phyloP scores from a whole-genome alignment of 2,113 vertebrate genomes.

The Apodemus sylvaticus region DNA sequence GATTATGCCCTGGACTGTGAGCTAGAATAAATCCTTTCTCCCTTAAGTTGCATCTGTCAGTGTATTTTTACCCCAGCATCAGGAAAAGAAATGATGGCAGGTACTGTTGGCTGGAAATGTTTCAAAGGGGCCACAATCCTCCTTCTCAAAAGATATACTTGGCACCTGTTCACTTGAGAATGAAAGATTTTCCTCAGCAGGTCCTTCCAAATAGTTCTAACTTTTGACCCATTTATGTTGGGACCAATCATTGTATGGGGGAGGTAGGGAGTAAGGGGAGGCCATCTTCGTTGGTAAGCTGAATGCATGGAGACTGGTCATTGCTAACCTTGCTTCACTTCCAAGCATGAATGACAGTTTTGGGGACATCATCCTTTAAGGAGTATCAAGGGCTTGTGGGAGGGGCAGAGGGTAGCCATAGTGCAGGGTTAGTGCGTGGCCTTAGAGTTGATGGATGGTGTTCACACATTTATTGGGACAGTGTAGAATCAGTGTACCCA shows the following conservation, averaged over 20 bases:
- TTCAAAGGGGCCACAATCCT: neutral
- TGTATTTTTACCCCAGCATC: neutral
- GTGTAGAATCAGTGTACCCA: neutral
- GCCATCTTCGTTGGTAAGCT: neutral
- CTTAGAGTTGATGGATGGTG: neutral
- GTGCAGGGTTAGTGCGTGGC: neutral
- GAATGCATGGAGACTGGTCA: neutral
- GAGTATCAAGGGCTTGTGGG: neutral
- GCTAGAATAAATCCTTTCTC: neutral
- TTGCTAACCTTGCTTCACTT: neutral
- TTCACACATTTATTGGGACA: rapidly evolving
- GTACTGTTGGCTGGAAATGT: neutral
- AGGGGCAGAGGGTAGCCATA: neutral
- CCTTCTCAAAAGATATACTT: neutral
- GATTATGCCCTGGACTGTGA: neutral
- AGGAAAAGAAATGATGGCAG: neutral
- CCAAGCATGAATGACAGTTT: neutral
- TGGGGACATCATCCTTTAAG: neutral
- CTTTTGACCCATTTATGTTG: neutral
- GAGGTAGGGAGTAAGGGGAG: no score
- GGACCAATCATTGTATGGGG: neutral
- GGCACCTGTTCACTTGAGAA: neutral
- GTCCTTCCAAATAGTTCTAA: neutral
- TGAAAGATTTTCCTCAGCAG: neutral
- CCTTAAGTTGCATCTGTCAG: neutral